Conservation (phyloP, 1,140 invertebrate species). For the Drosophila micromelanica region DNA sequence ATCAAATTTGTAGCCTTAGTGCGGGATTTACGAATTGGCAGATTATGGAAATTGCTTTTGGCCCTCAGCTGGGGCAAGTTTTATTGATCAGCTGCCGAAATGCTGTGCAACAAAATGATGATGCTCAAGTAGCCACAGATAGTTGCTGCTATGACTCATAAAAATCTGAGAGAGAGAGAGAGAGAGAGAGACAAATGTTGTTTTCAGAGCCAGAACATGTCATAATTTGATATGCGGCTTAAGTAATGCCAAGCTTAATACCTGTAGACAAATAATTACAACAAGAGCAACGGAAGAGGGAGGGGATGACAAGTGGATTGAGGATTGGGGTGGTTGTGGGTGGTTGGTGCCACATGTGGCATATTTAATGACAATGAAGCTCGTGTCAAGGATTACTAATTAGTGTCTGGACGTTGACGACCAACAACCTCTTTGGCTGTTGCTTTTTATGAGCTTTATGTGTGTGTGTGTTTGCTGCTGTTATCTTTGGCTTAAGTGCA, state of each 20-base stretch:
- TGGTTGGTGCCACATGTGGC: constrained; percentile 60
- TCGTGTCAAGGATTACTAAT: constrained; percentile 83
- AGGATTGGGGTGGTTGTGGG: constrained; percentile 5
- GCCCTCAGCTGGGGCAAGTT: constrained; percentile 58
- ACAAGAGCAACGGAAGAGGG: constrained; percentile 33
- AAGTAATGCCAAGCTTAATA: constrained; percentile 64
- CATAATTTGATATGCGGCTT: constrained; percentile 69
- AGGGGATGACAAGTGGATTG: constrained; percentile 1
- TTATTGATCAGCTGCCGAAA: constrained; percentile 40
- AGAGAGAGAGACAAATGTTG: background rate
- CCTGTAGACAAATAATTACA: constrained; percentile 82
- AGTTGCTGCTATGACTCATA: constrained; percentile 37
- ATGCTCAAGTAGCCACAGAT: background rate
- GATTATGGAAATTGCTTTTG: constrained; percentile 73
- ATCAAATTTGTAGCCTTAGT: constrained; percentile 66
- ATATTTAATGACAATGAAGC: constrained; percentile 77
- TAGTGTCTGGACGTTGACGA: constrained; percentile 79
- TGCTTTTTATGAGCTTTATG: constrained; percentile 16
- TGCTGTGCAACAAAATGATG: constrained; percentile 18
- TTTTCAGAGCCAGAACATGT: constrained; percentile 22
- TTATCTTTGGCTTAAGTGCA: constrained; percentile 68
- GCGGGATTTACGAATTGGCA: constrained; percentile 74
- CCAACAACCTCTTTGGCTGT: constrained; percentile 32
- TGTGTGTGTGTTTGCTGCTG: constrained; percentile 14
- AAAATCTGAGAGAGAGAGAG: background rate